Percentiles rank a stretch among this genome's conserved stretches.
These are phyloP conservation scores for Phorcus lineatus DNA, from an alignment of 2,888 invertebrate genomes.

Conservation along the genomic window DNA sequence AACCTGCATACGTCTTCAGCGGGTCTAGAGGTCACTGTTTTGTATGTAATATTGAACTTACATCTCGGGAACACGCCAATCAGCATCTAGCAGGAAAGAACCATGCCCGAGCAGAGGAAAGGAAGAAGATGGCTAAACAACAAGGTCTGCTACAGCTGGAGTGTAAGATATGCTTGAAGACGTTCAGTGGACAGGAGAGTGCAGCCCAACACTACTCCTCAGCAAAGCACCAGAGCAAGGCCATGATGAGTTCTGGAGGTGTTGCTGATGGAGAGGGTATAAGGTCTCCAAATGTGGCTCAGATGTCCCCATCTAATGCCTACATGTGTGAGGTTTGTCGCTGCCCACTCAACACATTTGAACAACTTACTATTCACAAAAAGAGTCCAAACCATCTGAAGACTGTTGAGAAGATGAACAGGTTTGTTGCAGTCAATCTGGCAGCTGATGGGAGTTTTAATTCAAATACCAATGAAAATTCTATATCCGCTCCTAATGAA, in stretches of 20 bases:
- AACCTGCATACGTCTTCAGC: constrained; percentile 38
- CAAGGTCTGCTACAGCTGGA: constrained; percentile 33
- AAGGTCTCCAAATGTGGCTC: constrained; percentile 9
- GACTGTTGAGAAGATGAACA: constrained; percentile 33
- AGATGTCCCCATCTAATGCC: background rate
- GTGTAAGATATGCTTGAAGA: constrained; percentile 57
- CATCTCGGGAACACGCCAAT: constrained; percentile 44
- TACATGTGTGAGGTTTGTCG: constrained; percentile 54
- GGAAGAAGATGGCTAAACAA: constrained; percentile 13
- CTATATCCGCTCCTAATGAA: no score
- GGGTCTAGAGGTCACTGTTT: constrained; percentile 43
- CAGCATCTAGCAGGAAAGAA: constrained; percentile 51
- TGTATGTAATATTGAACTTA: constrained; percentile 48
- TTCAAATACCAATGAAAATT: no score
- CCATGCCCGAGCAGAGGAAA: constrained; percentile 39
- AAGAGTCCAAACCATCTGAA: constrained; percentile 46
- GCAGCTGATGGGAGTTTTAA: background rate
- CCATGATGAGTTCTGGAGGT: constrained; percentile 11
- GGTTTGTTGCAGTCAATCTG: background rate
- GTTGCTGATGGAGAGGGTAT: background rate
- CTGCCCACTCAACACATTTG: constrained; percentile 49
- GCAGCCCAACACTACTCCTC: constrained; percentile 58
- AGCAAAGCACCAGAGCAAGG: constrained; percentile 54
- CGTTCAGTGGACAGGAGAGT: constrained; percentile 57
- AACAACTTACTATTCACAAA: constrained; percentile 51